These are phyloP conservation scores for Melanotaenia maccullochi DNA, from an alignment of 2,797 vertebrate species.

Conservation along the genomic window DNA sequence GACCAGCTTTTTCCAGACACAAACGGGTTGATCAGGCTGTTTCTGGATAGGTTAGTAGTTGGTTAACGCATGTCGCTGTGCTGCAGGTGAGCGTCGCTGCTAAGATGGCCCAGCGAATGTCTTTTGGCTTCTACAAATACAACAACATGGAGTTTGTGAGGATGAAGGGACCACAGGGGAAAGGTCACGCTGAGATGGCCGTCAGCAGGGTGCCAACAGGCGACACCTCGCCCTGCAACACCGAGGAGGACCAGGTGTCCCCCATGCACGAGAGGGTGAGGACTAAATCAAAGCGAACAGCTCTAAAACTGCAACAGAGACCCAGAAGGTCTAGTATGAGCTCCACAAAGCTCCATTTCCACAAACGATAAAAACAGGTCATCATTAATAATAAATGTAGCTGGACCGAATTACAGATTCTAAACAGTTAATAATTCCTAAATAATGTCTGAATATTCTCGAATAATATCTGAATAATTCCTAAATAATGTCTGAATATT, in stretches of 20 bases:
- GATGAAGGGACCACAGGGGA: constrained; percentile 98
- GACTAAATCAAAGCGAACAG: not conserved
- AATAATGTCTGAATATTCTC: no score
- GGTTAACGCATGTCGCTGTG: not conserved
- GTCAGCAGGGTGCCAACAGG: constrained; percentile 95
- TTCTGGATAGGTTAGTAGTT: not conserved
- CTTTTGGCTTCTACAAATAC: constrained; percentile 97
- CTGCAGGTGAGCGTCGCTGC: constrained; percentile 94
- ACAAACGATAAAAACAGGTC: constrained; percentile 46
- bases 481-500: no score
- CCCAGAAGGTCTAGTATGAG: not conserved
- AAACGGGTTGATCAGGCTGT: no score
- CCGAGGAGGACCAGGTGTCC: constrained; percentile 92
- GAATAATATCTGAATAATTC: no score
- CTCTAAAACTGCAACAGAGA: not conserved
- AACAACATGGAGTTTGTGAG: constrained; percentile 99
- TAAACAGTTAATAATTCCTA: constrained; percentile 4
- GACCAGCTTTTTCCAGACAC: no score
- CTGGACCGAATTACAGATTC: constrained; percentile 17
- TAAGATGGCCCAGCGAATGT: constrained; percentile 98
- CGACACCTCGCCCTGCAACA: constrained; percentile 93
- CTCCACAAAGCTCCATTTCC: not conserved
- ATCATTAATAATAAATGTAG: constrained; percentile 54
- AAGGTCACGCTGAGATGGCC: constrained; percentile 98
- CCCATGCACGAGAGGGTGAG: constrained; percentile 93